Percentiles rank a stretch among this genome's conserved stretches.
Conservation (phyloP, 1,140 invertebrate species). For the Procambarus virginalis region DNA sequence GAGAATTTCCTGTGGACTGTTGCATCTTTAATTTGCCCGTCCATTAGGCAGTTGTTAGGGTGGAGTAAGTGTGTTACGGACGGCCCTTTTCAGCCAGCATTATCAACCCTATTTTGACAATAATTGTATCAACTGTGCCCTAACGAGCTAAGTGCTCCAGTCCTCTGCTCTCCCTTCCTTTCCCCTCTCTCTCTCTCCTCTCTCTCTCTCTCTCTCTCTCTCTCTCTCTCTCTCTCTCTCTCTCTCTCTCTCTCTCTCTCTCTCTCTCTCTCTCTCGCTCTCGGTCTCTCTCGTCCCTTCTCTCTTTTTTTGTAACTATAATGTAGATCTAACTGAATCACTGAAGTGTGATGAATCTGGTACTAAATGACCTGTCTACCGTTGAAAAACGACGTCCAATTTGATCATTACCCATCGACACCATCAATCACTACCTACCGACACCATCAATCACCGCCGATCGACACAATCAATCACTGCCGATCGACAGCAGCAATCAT, state of each 20-base stretch:
- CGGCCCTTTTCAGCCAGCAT: slow-evolving; percentile 60
- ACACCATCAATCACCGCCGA: too few species aligned
- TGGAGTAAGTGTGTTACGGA: slow-evolving; percentile 54
- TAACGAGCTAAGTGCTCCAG: slow-evolving; percentile 65
- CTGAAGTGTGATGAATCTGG: too few species aligned
- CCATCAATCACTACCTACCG: too few species aligned
- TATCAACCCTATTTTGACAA: slow-evolving; percentile 67
- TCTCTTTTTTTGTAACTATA: too few species aligned
- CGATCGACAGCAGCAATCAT: too few species aligned
- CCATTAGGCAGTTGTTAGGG: slow-evolving; percentile 63
- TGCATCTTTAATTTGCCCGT: slow-evolving; percentile 62
- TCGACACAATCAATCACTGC: too few species aligned
- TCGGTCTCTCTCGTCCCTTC: too few species aligned
- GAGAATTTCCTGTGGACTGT: slow-evolving; percentile 41
- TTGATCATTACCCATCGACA: too few species aligned
- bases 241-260: not conserved
- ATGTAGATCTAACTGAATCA: too few species aligned
- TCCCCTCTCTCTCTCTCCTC: slow-evolving; percentile 23
- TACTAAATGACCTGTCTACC: too few species aligned
- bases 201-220: not conserved
- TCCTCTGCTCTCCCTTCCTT: slow-evolving; percentile 33
- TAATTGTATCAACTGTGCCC: slow-evolving; percentile 67
- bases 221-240: not conserved
- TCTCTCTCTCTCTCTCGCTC: too few species aligned
- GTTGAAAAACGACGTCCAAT: too few species aligned